Percentiles rank a stretch among this genome's conserved stretches.
Evolutionary conservation across 2,113 vertebrate genomes (phyloP).

Genomic region (Xiphorhynchus elegans): DNA sequence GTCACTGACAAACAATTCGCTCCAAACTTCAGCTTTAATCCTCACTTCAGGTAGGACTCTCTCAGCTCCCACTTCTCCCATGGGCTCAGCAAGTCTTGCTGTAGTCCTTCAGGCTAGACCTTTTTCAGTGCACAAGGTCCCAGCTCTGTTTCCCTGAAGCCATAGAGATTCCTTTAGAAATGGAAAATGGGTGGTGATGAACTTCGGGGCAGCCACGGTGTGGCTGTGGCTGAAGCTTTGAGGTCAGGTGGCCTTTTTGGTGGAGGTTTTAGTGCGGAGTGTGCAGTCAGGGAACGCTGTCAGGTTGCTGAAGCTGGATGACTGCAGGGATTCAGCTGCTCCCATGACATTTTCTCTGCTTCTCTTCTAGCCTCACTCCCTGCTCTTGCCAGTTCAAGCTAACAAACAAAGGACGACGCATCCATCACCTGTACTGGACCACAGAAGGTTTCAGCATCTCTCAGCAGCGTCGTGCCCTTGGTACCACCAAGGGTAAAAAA

Average conservation of each 20-base stretch:
- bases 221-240: background rate
- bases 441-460: background rate
- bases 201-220: background rate
- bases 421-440: slow-evolving; percentile 82
- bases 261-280: background rate
- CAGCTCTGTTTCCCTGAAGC: background rate
- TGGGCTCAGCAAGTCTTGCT: background rate
- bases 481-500: background rate
- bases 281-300: background rate
- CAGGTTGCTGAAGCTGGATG: background rate
- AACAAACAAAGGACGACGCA: slow-evolving; percentile 79
- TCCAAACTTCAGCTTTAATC: slow-evolving; percentile 79
- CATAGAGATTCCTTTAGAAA: background rate
- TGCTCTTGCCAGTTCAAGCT: slow-evolving; percentile 80
- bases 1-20: slow-evolving; percentile 79
- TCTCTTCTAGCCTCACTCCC: slow-evolving; percentile 65
- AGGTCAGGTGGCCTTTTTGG: background rate
- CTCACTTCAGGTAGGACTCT: slow-evolving; percentile 82
- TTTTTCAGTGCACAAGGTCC: background rate
- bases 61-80: fast-evolving
- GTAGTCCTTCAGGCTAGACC: background rate
- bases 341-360: background rate
- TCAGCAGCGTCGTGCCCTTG: background rate
- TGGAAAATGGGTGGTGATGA: background rate
- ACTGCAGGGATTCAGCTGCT: background rate